phyloP scores from a whole-genome alignment of 53 echinoderm and acorn worm species.

The Patiria pectinifera region DNA sequence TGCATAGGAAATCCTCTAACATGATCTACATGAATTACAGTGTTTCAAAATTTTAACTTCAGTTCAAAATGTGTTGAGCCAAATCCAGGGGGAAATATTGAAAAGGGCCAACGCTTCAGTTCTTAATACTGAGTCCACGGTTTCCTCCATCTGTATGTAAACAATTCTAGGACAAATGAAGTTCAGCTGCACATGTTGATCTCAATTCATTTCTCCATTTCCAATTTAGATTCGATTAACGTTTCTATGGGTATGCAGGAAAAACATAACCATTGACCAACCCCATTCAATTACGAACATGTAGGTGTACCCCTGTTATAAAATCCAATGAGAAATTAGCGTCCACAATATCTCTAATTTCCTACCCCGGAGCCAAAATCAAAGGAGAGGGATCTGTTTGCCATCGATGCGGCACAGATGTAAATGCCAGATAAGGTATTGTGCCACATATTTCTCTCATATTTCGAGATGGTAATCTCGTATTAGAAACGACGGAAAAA shows the following conservation, averaged over 20 bases:
- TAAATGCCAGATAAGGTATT: conserved; percentile 15
- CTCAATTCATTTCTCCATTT: too few relatives aligned
- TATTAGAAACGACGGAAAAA: conserved; percentile 10
- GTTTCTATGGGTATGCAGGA: not conserved
- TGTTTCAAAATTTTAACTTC: too few relatives aligned
- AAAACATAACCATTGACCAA: not conserved
- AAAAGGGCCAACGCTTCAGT: too few relatives aligned
- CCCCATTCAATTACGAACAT: not conserved
- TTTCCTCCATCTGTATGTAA: too few relatives aligned
- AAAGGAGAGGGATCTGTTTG: not conserved
- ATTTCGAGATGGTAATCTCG: conserved; percentile 11
- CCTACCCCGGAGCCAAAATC: not conserved
- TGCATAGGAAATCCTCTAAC: too few relatives aligned
- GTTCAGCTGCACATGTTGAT: too few relatives aligned
- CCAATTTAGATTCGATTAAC: too few relatives aligned
- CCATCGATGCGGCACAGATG: conserved; percentile 10
- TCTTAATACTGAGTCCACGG: too few relatives aligned
- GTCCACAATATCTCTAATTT: not conserved
- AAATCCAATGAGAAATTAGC: not conserved
- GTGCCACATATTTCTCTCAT: not conserved
- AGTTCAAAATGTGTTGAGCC: too few relatives aligned
- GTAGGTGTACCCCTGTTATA: not conserved
- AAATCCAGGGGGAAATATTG: too few relatives aligned
- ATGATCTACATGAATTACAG: too few relatives aligned
- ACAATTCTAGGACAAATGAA: too few relatives aligned